Conservation (phyloP, 2,888 invertebrate genomes). For the Anoncus sp. region DNA sequence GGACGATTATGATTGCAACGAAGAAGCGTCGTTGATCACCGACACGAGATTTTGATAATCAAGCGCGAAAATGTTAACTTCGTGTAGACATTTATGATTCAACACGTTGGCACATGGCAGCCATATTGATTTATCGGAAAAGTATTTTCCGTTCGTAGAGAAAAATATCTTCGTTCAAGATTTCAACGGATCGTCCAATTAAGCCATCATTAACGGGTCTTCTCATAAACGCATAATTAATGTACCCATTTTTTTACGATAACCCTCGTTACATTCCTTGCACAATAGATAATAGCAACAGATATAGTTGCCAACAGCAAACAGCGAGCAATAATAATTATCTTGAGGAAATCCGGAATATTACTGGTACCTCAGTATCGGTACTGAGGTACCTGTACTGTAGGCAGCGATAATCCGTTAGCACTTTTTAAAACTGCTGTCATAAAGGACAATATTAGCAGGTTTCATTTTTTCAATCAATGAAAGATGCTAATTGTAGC, state of each 20-base stretch:
- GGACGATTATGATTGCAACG: neutral
- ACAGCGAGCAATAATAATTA: too few species aligned
- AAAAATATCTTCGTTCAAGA: neutral
- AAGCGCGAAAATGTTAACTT: neutral
- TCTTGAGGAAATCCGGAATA: too few species aligned
- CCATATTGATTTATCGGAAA: constrained; percentile 8
- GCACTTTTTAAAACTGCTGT: too few species aligned
- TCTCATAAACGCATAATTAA: constrained; percentile 1
- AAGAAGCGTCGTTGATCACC: constrained; percentile 19
- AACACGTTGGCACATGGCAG: neutral
- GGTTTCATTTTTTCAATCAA: too few species aligned
- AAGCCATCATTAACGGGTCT: constrained; percentile 6
- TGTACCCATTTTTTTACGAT: neutral
- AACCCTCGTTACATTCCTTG: neutral
- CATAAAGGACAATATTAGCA: too few species aligned
- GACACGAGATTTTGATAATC: constrained; percentile 16
- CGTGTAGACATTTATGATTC: neutral
- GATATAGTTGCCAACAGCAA: too few species aligned
- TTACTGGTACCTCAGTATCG: too few species aligned
- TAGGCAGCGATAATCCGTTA: too few species aligned
- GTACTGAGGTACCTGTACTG: too few species aligned
- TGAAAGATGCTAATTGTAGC: too few species aligned
- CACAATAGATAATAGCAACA: constrained; percentile 3
- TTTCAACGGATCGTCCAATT: constrained; percentile 3
- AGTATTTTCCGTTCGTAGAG: neutral